Conservation (phyloP, 2,113 vertebrate genomes). For the Psophia crepitans region DNA sequence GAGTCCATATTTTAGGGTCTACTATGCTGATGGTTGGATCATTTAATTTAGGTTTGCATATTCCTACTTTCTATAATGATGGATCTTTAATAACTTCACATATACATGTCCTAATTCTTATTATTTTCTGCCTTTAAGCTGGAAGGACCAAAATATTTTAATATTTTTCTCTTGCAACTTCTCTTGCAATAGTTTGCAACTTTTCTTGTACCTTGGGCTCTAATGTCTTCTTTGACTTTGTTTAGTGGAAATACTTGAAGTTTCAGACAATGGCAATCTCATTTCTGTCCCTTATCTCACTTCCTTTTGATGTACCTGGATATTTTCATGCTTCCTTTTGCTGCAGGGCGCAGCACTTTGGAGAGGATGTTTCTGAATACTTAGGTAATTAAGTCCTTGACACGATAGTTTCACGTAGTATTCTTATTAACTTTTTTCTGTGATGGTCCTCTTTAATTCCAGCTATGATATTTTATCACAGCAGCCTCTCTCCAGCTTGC, state of each 20-base stretch:
- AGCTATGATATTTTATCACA: neutral
- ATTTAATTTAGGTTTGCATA: neutral
- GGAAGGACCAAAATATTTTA: neutral
- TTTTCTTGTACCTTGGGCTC: neutral
- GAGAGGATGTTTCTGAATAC: neutral
- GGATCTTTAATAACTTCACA: neutral
- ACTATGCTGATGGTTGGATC: neutral
- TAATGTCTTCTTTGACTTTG: neutral
- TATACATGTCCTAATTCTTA: neutral
- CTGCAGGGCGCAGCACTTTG: neutral
- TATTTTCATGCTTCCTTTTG: neutral
- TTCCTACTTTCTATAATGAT: neutral
- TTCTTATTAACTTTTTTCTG: neutral
- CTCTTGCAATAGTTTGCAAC: neutral
- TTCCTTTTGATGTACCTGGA: neutral
- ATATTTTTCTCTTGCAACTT: neutral
- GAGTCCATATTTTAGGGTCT: neutral
- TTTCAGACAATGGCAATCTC: neutral
- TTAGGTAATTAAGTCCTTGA: neutral
- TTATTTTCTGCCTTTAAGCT: neutral
- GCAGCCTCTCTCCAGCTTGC: neutral
- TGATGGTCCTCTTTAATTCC: neutral
- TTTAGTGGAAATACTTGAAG: neutral
- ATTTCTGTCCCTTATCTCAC: neutral
- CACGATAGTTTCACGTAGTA: neutral